Percentiles rank a stretch among this genome's conserved stretches.
These are phyloP conservation scores for Rallus crepitans DNA, from an alignment of 2,797 vertebrate species.

Conservation along the genomic window DNA sequence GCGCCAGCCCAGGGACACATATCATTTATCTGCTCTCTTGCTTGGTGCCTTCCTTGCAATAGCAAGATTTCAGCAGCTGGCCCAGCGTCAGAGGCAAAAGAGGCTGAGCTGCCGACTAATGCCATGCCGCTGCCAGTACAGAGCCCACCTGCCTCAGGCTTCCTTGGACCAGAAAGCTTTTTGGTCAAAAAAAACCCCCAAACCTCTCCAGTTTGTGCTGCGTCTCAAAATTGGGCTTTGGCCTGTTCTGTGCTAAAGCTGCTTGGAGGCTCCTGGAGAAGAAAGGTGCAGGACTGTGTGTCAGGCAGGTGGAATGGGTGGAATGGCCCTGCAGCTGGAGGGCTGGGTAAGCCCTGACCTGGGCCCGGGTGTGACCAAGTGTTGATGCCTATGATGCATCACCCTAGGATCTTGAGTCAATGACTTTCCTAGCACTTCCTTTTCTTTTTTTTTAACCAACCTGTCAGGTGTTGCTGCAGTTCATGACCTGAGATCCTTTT, in stretches of 20 bases:
- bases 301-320: conserved; percentile 47
- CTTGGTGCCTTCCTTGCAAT: not conserved
- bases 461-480: conserved; percentile 60
- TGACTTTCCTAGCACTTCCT: conserved; percentile 39
- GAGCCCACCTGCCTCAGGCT: not conserved
- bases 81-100: not conserved
- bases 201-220: not conserved
- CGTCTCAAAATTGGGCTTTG: not conserved
- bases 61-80: rapidly evolving
- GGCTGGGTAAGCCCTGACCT: conserved; percentile 60
- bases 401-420: conserved; percentile 55
- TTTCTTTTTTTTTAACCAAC: not conserved
- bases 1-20: not conserved
- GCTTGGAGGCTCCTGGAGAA: not conserved
- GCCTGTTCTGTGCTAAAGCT: not conserved
- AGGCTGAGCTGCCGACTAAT: not conserved
- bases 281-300: not conserved
- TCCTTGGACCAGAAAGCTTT: not conserved
- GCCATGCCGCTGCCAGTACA: not conserved
- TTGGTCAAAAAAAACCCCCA: not conserved
- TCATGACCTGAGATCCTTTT: conserved; percentile 36
- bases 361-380: conserved; percentile 39
- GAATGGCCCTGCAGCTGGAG: conserved; percentile 42
- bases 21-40: not conserved
- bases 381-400: conserved; percentile 18